Evolutionary conservation across 2,797 vertebrate genomes (phyloP), one percentile per base, ranked within the genome.

Genomic region (Coreius guichenoti): DNA sequence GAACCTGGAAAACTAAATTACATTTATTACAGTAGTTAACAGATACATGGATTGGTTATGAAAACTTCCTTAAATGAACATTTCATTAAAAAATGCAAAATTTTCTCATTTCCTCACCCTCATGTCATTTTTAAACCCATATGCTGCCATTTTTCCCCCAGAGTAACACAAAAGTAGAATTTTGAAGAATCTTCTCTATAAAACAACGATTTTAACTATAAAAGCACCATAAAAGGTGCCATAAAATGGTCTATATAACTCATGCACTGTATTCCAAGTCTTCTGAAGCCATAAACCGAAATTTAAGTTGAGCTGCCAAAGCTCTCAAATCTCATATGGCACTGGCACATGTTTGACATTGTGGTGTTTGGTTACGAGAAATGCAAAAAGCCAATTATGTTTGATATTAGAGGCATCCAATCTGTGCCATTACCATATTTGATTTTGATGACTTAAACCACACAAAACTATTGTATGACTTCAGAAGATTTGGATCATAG

Each of bases 241-340:
- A 77, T 77, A 61, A 77, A 77, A 43, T 26, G 75, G 76, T 78
- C 56, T 43, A 61, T 61, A 78, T 43, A 78, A 78, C 23, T 61
- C 14, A 78, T 61, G 36, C 8, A 43, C 36, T 5, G 23, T 12
- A 26, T 78, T 78, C 23, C 54, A 61, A 43, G 54, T 43, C 33
- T 78, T 61, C 54, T 26, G 4, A 61, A 77, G 33, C 23, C 23
- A 77, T 77, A 77, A 77, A 77, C 23, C 9, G 14, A 61, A 43
- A 61, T 61, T 29, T 19, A 78, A 78, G 54, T 61, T 61, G 54
- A 78, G 39, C 33, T 29, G 76, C 56, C 39, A 61, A 23, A 61
- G 23, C n/a, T 78, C 56, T 61, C 36, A 19, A 78, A 63, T 63
- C 56, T 17, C 75, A 61, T 11, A 68, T 39, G 54, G 23, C 14